Base-by-base conservation (phyloP, 2,797 vertebrate species). In the Dendrocincla tyrannina region DNA sequence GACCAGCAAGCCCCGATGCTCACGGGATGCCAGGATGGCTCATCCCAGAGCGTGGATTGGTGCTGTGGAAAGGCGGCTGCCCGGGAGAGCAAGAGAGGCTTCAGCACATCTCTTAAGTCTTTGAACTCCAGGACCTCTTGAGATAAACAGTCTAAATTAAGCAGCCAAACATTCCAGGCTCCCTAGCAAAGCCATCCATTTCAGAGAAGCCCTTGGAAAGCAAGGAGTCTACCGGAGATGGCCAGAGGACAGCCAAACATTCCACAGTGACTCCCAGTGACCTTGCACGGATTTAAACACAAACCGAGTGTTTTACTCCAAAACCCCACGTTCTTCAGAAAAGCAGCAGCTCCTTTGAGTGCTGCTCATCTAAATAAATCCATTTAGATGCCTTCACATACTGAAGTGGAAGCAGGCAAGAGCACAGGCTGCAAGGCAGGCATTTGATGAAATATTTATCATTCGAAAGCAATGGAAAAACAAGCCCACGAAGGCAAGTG, bases 91-190 rank as follows among this genome's bases (percentile, higher is more conserved):
- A 33, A 41, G 63, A 70, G 68, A 3, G 3, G 81, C 75, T 79
- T 42, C 60, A 22, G 76, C 8, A 7, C 76, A 86, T 93, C 90
- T 85, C 78, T 70, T 41, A 56, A 68, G 59, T 8, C 76, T 83
- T 94, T 64, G 83, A 94, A 93, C 53, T 96, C 67, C 70, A n/a
- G 35, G 79, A 91, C 15, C 82, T 83, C 95, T 83, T 60, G 85
- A 97, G 92, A 97, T 93, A 94, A 97, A 95, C 82, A 95, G 89
- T 87, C 94, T 94, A 93, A 97, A 97, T 95, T 96, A 93, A 91
- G 96, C 95, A 97, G 91, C 92, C 93, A 94, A 97, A 95, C 94
- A 97, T 96, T 96, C 94, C 91, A 63, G 41, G 85, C 86, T 96
- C 87, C 86, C 76, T 59, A 60, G 86, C 89, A 85, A 85, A 81